Base-by-base conservation (phyloP, 2,888 invertebrate genomes). In the Drymonia ruficornis region DNA sequence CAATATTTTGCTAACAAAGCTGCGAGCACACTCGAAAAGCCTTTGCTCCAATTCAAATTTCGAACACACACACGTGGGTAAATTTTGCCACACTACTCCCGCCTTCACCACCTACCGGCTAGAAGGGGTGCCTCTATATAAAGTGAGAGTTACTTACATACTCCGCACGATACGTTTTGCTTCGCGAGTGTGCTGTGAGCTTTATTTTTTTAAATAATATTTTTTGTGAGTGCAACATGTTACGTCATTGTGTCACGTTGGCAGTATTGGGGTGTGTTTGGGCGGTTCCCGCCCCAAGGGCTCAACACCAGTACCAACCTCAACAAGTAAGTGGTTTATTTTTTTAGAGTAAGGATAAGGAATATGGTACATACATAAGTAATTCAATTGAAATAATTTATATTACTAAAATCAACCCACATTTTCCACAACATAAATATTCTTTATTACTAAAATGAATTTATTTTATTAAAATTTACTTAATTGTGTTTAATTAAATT, bases 71-170 rank as follows among this genome's bases (percentile, higher is more conserved):
- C 62, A 65, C 65, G 65, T 55, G 58, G 51, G 50, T 65, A 53
- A 47, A 47, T 57, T 55, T 54, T 56, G 56, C 56, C 53, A 54
- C 49, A 66, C 65, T 57, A 71, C 84, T 82, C 86, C 86, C 86
- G 80, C 87, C 80, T 77, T 77, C 72, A 70, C 67, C 73, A 71
- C 69, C 65, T 61, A 70, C 61, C 34, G 56, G 58, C 73, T 78
- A 89, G 90, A 84, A 88, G 91, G 91, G 91, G 86, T 90, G 89
- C 59, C 77, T 78, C 76, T 91, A 91, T 92, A 91, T 89, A 91
- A 85, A 85, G 87, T 79, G 87, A 86, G 83, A 82, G 85, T 83
- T 52, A 65, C 66, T 65, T 70, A 80, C 81, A 86, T 83, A 84
- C 85, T 82, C 76, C 77, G 80, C 79, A 85, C 69, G 76, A 82